Conservation (phyloP, 2,888 invertebrate species). For the Lochmaea crataegi region DNA sequence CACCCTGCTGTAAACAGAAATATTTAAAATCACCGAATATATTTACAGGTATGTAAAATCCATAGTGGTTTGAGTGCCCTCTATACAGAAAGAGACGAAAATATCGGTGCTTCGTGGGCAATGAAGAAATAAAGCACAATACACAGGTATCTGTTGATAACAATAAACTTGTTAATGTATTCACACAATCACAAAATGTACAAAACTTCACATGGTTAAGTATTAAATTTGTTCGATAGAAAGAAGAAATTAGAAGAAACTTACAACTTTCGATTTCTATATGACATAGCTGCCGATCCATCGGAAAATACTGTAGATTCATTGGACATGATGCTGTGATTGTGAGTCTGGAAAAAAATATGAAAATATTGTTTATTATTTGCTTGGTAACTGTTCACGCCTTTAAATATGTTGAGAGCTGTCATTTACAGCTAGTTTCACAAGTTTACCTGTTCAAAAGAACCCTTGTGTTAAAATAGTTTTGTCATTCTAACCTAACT, state of each 20-base stretch:
- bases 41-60: not conserved
- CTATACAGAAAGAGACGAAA: conserved; percentile 38
- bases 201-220: conserved; percentile 25
- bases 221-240: conserved; percentile 2
- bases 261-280: conserved; percentile 98
- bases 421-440: too few species aligned
- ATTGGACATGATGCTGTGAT: conserved; percentile 96
- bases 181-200: conserved; percentile 28
- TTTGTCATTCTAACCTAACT: too few species aligned
- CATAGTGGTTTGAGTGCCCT: conserved; percentile 33
- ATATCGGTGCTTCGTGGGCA: conserved; percentile 35
- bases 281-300: conserved; percentile 94
- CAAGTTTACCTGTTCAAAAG: too few species aligned
- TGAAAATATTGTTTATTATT: not conserved
- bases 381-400: not conserved
- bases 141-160: conserved; percentile 64
- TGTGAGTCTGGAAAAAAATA: conserved; percentile 78
- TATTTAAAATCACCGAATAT: not conserved
- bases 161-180: conserved; percentile 39
- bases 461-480: too few species aligned
- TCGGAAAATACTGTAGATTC: conserved; percentile 96
- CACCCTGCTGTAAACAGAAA: not conserved
- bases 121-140: conserved; percentile 51
- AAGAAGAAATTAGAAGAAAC: conserved; percentile 64
- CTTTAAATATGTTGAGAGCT: too few species aligned